Percentiles rank a stretch among this genome's conserved stretches.
Evolutionary conservation across 2,113 vertebrate genomes (phyloP).

Genomic region (Trichechus manatus): DNA sequence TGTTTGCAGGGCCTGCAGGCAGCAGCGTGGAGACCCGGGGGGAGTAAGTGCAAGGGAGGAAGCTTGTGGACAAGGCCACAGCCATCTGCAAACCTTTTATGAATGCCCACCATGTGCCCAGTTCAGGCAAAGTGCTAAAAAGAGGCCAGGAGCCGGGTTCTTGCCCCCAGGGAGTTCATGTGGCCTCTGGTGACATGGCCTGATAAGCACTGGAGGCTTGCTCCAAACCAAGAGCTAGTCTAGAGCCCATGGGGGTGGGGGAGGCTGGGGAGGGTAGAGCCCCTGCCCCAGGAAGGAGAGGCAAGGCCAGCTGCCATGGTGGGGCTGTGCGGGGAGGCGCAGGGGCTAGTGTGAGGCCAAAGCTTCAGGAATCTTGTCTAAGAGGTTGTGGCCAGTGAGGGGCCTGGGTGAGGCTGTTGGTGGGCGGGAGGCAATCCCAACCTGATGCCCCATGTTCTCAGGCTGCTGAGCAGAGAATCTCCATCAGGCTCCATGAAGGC

Average conservation of each 20-base stretch:
- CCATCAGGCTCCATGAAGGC: conserved; percentile 95
- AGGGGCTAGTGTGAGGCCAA: not conserved
- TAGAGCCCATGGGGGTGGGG: not conserved
- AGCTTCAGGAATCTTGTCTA: not conserved
- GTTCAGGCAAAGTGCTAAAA: not conserved
- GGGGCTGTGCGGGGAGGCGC: not conserved
- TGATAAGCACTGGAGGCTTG: conserved; percentile 5
- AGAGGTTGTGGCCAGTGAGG: not conserved
- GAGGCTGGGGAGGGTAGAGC: not conserved
- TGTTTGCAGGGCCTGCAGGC: conserved; percentile 94
- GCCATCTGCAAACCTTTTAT: not conserved
- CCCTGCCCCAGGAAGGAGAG: not conserved
- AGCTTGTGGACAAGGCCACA: not conserved
- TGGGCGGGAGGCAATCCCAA: not conserved
- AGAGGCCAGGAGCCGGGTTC: not conserved
- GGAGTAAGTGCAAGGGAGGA: conserved; percentile 91
- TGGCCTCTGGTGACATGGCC: not conserved
- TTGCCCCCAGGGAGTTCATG: not conserved
- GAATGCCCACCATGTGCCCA: not conserved
- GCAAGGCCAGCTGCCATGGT: not conserved
- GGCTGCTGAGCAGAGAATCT: conserved; percentile 94
- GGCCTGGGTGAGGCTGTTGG: not conserved
- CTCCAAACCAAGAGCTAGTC: not conserved
- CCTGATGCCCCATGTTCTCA: conserved; percentile 64
- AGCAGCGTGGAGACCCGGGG: conserved; percentile 96